Base-by-base conservation (phyloP, 2,888 invertebrate species). In the Schizotus pectinicornis region DNA sequence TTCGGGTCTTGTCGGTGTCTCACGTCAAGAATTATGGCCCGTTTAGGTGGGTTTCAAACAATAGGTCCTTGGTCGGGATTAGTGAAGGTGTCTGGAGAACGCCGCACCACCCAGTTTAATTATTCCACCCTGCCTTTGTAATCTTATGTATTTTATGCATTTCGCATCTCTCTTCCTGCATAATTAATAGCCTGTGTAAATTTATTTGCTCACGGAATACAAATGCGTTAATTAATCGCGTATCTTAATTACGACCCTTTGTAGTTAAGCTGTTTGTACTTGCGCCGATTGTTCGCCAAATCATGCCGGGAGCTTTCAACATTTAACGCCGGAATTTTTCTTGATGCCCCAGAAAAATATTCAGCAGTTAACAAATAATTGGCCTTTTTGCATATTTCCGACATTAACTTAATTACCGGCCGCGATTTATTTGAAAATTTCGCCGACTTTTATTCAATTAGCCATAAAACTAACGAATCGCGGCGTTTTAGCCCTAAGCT, bases 201-300 rank as follows among this genome's bases (percentile, higher is more conserved):
- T 68, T 68, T 69, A 70, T 68, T 67, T 64, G 60, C 67, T 55
- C 59, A 51, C 67, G 54, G 70, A 67, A 71, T 70, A 70, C 68
- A 67, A 71, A 71, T 65, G 67, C 61, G 62, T 65, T 69, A 69
- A 70, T 72, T 72, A 70, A 68, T 69, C 62, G 66, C 64, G 62
- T 62, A 63, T 67, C 65, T 70, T 70, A 67, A 70, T 69, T 68
- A 66, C 56, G 58, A 57, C 37, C 33, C 33, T 54, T 45, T 41
- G 47, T 51, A 42, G 42, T 55, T 59, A 43, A 42, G 61, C 36
- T 35, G 49, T 22, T 22, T 32, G 42, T 49, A 43, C 36, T 49
- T 56, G 9, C 12, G 35, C 34, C 36, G 30, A 56, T 49, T 49
- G 42, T 37, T 36, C 6, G 45, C 43, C 43, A 42, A 51, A 42